Base-by-base conservation (phyloP, 1,140 invertebrate genomes). In the Bombus balteatus region DNA sequence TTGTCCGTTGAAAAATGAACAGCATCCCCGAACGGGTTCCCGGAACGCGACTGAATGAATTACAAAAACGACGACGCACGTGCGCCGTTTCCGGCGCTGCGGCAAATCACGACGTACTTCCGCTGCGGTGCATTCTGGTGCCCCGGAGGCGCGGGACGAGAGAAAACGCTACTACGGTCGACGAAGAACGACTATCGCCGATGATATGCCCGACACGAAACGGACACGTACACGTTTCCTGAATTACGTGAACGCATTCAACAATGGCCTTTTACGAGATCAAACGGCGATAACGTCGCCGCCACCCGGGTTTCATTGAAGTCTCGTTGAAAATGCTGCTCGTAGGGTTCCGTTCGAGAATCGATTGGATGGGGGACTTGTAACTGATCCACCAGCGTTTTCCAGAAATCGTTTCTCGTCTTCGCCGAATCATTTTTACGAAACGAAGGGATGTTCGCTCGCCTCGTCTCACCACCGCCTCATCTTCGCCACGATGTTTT, bases 161-260 rank as follows among this genome's bases (percentile, higher is more conserved):
- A 43, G 9, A 43, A 28, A 65, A 25, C 68, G 41, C 41, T n/a
- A 15, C 22, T 32, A 37, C 12, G 39, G 59, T n/a, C 25, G 68
- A 37, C 68, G 37, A 39, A 37, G 37, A n/a, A 72, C 25, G 39
- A 13, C 34, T 13, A 34, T 59, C 18, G 73, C 2, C 82, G 86
- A 71, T 59, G 57, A 83, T 86, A 85, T 83, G 80, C 87, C 80
- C 87, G 79, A 72, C 87, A 79, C 89, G 87, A 81, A 86, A 90
- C 89, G 88, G 72, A 76, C 88, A 86, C 86, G 89, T 85, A 89
- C 75, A 68, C 77, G 34, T 88, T 90, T 88, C 84, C 81, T 87
- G 84, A 87, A 88, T 90, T 88, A 91, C 90, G 90, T 91, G 90
- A 88, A 91, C 68, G 77, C 83, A 75, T 90, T 90, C 66, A 88